These are phyloP conservation scores for Drosophila leonis DNA, from an alignment of 2,888 invertebrate species.

Conservation along the genomic window DNA sequence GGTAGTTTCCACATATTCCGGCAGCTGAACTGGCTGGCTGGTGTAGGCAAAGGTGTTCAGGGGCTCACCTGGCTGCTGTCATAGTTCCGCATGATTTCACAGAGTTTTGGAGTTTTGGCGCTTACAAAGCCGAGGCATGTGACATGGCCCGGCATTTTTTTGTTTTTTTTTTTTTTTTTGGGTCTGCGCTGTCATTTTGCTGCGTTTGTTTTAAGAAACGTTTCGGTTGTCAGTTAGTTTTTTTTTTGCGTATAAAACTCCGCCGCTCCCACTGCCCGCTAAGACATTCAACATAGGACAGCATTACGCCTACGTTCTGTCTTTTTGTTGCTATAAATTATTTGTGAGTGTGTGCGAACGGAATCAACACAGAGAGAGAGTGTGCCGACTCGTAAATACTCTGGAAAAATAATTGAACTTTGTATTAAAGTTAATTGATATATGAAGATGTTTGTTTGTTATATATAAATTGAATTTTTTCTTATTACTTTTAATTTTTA, in stretches of 20 bases:
- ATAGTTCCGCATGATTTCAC: slow-evolving; percentile 73
- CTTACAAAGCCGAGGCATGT: slow-evolving; percentile 23
- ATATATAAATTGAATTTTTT: neutral
- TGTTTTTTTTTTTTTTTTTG: slow-evolving; percentile 42
- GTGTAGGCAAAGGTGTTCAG: neutral
- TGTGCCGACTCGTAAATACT: neutral
- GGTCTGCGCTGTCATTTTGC: slow-evolving; percentile 37
- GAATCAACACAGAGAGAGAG: neutral
- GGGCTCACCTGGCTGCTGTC: slow-evolving; percentile 58
- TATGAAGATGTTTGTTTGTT: neutral
- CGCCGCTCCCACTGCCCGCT: neutral
- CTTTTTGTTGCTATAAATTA: slow-evolving; percentile 58
- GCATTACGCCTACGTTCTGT: slow-evolving; percentile 40
- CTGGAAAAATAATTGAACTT: neutral
- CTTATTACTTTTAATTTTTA: too few species aligned
- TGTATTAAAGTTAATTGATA: neutral
- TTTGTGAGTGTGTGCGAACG: slow-evolving; percentile 31
- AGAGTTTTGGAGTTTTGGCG: slow-evolving; percentile 54
- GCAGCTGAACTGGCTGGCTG: neutral
- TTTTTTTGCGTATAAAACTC: slow-evolving; percentile 38
- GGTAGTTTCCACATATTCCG: slow-evolving; percentile 43
- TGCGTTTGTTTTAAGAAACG: slow-evolving; percentile 73
- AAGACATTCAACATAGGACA: neutral
- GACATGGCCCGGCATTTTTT: slow-evolving; percentile 66
- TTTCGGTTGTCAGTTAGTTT: slow-evolving; percentile 76